Evolutionary conservation across 2,888 invertebrate species (phyloP).

Genomic region (Aquatica leii): DNA sequence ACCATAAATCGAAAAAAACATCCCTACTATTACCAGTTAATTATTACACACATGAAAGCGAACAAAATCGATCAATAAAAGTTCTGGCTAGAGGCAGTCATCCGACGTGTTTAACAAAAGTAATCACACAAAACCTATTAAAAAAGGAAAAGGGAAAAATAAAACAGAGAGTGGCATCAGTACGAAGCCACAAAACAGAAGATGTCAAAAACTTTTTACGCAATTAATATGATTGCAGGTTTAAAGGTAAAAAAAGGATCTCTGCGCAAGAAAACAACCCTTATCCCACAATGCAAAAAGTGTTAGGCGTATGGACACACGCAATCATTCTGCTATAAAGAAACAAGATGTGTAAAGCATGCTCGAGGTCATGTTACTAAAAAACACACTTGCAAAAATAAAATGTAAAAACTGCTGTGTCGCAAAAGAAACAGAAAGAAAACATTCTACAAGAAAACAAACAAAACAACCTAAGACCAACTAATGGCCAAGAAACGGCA

Average conservation of each 20-base stretch:
- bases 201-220: constrained; percentile 10
- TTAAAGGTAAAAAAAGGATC: constrained; percentile 24
- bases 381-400: too few relatives aligned
- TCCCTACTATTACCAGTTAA: constrained; percentile 20
- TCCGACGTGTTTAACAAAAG: constrained; percentile 17
- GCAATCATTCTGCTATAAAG: constrained; percentile 38
- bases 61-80: constrained; percentile 21
- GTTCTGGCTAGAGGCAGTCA: constrained; percentile 20
- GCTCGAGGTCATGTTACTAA: too few relatives aligned
- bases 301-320: constrained; percentile 26
- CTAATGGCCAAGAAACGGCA: too few relatives aligned
- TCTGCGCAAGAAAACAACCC: constrained; percentile 17
- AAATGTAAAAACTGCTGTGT: too few relatives aligned
- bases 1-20: constrained; percentile 16
- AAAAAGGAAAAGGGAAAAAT: constrained; percentile 8
- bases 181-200: constrained; percentile 6
- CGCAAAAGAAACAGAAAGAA: too few relatives aligned
- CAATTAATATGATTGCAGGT: constrained; percentile 21
- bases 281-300: background rate
- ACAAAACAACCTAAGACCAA: too few relatives aligned
- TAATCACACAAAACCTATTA: constrained; percentile 15
- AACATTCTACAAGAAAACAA: too few relatives aligned
- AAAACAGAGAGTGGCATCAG: constrained; percentile 14
- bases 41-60: constrained; percentile 19
- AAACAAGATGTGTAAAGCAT: too few relatives aligned